These are phyloP conservation scores for Choristoneura fumiferana DNA, from an alignment of 1,140 invertebrate species.

Conservation along the genomic window DNA sequence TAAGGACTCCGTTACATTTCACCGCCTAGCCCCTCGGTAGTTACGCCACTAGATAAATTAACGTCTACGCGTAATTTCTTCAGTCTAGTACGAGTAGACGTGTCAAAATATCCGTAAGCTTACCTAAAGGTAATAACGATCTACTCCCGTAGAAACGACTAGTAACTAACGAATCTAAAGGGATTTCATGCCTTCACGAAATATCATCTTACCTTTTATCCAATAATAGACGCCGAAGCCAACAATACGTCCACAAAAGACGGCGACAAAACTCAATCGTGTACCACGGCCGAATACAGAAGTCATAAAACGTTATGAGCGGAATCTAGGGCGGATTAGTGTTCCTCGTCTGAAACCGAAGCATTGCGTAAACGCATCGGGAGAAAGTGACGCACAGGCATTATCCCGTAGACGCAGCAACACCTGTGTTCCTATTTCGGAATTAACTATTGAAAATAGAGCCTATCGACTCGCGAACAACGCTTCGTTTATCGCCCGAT, in stretches of 20 bases:
- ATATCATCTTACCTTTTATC: not conserved
- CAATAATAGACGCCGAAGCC: not conserved
- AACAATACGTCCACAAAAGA: constrained; percentile 1
- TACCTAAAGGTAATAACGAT: too few species aligned
- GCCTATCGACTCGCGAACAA: constrained; percentile 13
- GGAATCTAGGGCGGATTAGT: constrained; percentile 31
- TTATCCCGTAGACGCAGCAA: constrained; percentile 29
- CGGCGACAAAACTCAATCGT: constrained; percentile 10
- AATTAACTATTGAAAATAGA: not conserved
- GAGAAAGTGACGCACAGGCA: constrained; percentile 37
- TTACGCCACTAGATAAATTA: too few species aligned
- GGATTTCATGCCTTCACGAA: not conserved
- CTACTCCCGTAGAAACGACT: too few species aligned
- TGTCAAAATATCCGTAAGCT: too few species aligned
- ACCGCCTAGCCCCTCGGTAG: too few species aligned
- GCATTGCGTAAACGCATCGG: constrained; percentile 34
- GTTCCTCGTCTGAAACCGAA: constrained; percentile 21
- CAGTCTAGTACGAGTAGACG: too few species aligned
- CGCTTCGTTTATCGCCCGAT: not conserved
- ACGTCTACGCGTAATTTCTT: too few species aligned
- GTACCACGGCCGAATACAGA: constrained; percentile 3
- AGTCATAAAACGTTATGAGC: constrained; percentile 21
- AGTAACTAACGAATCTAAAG: too few species aligned
- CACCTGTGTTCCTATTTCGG: constrained; percentile 34
- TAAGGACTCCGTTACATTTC: too few species aligned